These are phyloP conservation scores for Montipora foliosa DNA, from an alignment of 64 coral and sea anemone species.

Conservation along the genomic window DNA sequence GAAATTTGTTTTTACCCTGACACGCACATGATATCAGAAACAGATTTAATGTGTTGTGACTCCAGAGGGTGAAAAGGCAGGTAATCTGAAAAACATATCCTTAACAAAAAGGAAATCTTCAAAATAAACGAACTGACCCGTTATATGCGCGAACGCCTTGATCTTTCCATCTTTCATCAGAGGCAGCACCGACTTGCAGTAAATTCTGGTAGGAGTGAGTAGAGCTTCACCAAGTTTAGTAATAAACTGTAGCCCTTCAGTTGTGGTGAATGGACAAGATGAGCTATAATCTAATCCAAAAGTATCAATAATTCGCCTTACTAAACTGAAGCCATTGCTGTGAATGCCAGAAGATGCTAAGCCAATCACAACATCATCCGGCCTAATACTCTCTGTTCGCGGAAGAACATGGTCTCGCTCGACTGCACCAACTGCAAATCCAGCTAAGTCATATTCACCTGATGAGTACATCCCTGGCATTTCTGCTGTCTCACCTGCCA, in stretches of 20 bases:
- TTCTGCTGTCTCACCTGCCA: slow-evolving; percentile 94
- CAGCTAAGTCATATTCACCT: slow-evolving; percentile 93
- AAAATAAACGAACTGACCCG: slow-evolving; percentile 63
- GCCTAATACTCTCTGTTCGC: slow-evolving; percentile 41
- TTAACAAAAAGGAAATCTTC: not conserved
- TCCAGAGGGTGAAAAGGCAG: too few relatives aligned
- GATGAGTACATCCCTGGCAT: slow-evolving; percentile 93
- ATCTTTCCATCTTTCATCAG: slow-evolving; percentile 80
- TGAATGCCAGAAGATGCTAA: slow-evolving; percentile 88
- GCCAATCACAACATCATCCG: slow-evolving; percentile 89
- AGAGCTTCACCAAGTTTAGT: slow-evolving; percentile 81
- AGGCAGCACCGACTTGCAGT: slow-evolving; percentile 86
- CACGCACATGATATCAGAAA: too few relatives aligned
- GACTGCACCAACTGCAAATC: slow-evolving; percentile 94
- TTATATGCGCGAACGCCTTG: slow-evolving; percentile 97
- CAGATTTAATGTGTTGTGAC: too few relatives aligned
- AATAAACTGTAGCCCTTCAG: slow-evolving; percentile 80
- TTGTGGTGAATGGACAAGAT: slow-evolving; percentile 72
- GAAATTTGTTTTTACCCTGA: too few relatives aligned
- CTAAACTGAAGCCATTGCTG: slow-evolving; percentile 97
- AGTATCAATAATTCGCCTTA: slow-evolving; percentile 60
- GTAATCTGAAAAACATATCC: not conserved
- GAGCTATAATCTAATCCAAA: slow-evolving; percentile 65
- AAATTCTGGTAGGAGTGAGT: slow-evolving; percentile 82
- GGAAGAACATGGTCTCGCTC: slow-evolving; percentile 81